Evolutionary conservation across 2,797 vertebrate genomes (phyloP), one percentile per base, ranked within the genome.

Genomic region (Poeciliopsis paucimaculata): DNA sequence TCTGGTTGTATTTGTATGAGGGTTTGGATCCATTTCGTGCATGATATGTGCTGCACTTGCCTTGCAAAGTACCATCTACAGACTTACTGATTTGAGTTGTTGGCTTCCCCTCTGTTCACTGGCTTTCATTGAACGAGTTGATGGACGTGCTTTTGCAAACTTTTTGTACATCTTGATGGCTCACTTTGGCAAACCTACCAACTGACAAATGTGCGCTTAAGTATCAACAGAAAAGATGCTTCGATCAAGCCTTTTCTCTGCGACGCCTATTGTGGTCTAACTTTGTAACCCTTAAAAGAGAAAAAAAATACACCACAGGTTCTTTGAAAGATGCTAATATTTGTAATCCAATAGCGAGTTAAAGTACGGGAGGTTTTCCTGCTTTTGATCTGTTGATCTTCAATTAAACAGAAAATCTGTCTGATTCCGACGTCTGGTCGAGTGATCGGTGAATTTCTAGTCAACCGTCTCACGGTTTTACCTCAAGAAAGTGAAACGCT

Each of bases 91-190:
- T 41, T 68, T 26, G 9, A 41, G 36, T 7, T 41, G 20, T 68
- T 11, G 23, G 36, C 26, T 23, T 8, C 10, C 10, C 20, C 5
- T 12, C 36, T 68, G 64, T 20, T 23, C 36, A 12, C 64, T 26
- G 34, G 62, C 62, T 36, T 64, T 39, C 90, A 93, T 46, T 80
- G 88, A 93, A 89, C 91, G 88, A 92, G 89, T 93, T 93, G 93
- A 93, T 91, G 89, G 93, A 82, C 89, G 89, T 53, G 92, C 90
- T 94, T 91, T 88, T 90, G 82, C 90, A 79, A 45, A 71, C 41
- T n/a, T 45, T 43, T 71, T n/a, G 87, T 87, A 91, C 87, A 83
- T 92, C 91, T 86, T 75, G 28, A 82, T 83, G 76, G 82, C 88
- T 87, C 55, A 57, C 87, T 84, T 87, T 87, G 84, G 83, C 74